phyloP scores from a whole-genome alignment of 2,888 invertebrate species.

The Apeira syringaria region DNA sequence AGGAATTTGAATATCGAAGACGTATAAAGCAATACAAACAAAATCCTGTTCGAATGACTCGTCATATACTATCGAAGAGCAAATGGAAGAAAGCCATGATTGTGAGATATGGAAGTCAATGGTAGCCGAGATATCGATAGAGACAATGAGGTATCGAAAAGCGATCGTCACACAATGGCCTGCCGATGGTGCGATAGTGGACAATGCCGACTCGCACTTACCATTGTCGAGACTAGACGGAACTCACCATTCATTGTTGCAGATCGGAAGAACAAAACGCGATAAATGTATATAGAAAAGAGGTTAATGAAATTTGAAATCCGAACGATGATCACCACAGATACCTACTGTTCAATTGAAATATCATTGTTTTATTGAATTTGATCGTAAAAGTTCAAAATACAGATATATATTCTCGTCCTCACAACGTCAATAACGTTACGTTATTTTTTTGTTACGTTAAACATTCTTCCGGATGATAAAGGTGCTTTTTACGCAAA shows the following conservation, averaged over 20 bases:
- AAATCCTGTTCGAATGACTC: conserved; percentile 1
- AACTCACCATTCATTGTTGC: conserved; percentile 7
- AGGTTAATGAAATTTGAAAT: conserved; percentile 13
- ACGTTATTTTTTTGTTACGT: no score
- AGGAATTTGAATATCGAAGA: conserved; percentile 8
- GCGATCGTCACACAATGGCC: conserved; percentile 32
- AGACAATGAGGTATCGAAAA: conserved; percentile 20
- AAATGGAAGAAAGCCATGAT: conserved; percentile 24
- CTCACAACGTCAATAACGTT: no score
- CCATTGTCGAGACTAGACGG: conserved; percentile 4
- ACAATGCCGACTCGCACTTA: conserved; percentile 27
- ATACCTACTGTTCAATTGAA: not conserved
- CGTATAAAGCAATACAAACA: not conserved
- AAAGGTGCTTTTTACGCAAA: no score
- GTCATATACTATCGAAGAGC: not conserved
- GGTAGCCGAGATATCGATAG: conserved; percentile 11
- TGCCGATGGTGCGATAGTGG: conserved; percentile 31
- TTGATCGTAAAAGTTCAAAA: no score
- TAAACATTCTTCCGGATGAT: no score
- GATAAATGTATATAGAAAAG: conserved; percentile 5
- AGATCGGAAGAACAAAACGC: conserved; percentile 5
- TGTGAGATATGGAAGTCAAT: conserved; percentile 15
- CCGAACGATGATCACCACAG: conserved; percentile 2
- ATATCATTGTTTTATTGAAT: not conserved
- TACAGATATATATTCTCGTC: no score